phyloP scores from a whole-genome alignment of 92 coral and sea anemone genomes.

The Scolanthus callimorphus region DNA sequence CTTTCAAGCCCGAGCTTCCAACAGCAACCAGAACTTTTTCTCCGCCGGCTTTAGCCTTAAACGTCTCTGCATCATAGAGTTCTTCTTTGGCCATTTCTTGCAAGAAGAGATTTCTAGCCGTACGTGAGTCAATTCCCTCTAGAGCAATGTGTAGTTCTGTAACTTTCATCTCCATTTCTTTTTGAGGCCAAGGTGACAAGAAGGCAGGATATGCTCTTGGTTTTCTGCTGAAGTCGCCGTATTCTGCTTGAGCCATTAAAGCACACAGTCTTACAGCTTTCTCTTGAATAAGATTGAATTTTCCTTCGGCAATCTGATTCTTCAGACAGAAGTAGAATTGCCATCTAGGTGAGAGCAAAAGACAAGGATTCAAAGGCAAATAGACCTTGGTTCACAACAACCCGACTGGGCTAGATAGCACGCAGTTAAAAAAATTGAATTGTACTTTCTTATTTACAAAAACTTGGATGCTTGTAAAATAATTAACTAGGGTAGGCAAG shows the following conservation, averaged over 20 bases:
- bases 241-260: slow-evolving; percentile 81
- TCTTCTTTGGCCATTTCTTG: slow-evolving; percentile 81
- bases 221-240: slow-evolving; percentile 53
- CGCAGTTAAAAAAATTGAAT: neutral
- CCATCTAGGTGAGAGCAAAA: slow-evolving; percentile 75
- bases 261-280: slow-evolving; percentile 80
- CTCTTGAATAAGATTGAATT: slow-evolving; percentile 67
- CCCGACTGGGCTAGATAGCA: no score
- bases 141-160: slow-evolving; percentile 58
- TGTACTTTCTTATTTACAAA: slow-evolving; percentile 1
- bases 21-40: slow-evolving; percentile 87
- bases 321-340: slow-evolving; percentile 86
- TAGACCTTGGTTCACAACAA: no score
- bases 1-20: slow-evolving; percentile 79
- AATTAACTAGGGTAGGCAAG: no score
- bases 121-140: slow-evolving; percentile 61
- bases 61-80: slow-evolving; percentile 85
- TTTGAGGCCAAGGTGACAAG: slow-evolving; percentile 59
- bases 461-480: slow-evolving; percentile 2
- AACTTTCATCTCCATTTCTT: slow-evolving; percentile 64
- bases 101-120: slow-evolving; percentile 78
- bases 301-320: slow-evolving; percentile 75
- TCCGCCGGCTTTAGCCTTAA: slow-evolving; percentile 86
- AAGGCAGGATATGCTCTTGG: slow-evolving; percentile 43
- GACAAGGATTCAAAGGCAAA: slow-evolving; percentile 1